phyloP scores from a whole-genome alignment of 1,140 invertebrate species.

The Achroia grisella region DNA sequence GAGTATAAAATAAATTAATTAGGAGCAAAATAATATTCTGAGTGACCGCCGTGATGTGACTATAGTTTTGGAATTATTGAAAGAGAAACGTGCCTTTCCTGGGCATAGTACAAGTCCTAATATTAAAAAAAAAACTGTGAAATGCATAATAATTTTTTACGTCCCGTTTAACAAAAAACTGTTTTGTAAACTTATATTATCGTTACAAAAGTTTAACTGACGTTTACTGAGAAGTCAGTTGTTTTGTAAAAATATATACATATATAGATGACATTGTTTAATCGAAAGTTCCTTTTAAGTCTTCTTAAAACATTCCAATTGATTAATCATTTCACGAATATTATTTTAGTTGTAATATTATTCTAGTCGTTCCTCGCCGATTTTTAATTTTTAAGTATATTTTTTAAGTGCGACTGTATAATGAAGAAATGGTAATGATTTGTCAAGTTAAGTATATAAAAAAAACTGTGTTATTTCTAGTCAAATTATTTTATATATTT shows the following conservation, averaged over 20 bases:
- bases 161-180: too few species aligned
- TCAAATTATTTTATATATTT: constrained; percentile 65
- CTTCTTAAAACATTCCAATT: constrained; percentile 5
- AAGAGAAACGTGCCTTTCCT: too few species aligned
- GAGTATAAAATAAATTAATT: too few species aligned
- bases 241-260: too few species aligned
- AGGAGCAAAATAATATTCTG: too few species aligned
- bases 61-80: too few species aligned
- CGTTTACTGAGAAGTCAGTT: too few species aligned
- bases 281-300: constrained; percentile 5
- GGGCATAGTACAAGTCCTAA: too few species aligned
- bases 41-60: too few species aligned
- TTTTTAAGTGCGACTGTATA: constrained; percentile 62
- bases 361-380: constrained; percentile 32
- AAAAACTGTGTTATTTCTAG: constrained; percentile 64
- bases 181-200: too few species aligned
- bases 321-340: constrained; percentile 3
- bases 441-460: constrained; percentile 37
- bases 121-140: constrained; percentile 3
- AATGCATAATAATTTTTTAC: constrained; percentile 4
- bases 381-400: constrained; percentile 16
- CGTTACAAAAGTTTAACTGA: too few species aligned
- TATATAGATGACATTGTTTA: neutral
- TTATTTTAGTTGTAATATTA: constrained; percentile 22
- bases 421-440: constrained; percentile 37